These are phyloP conservation scores for Chlorodrepanis virens DNA, from an alignment of 2,113 vertebrate species.

Conservation along the genomic window DNA sequence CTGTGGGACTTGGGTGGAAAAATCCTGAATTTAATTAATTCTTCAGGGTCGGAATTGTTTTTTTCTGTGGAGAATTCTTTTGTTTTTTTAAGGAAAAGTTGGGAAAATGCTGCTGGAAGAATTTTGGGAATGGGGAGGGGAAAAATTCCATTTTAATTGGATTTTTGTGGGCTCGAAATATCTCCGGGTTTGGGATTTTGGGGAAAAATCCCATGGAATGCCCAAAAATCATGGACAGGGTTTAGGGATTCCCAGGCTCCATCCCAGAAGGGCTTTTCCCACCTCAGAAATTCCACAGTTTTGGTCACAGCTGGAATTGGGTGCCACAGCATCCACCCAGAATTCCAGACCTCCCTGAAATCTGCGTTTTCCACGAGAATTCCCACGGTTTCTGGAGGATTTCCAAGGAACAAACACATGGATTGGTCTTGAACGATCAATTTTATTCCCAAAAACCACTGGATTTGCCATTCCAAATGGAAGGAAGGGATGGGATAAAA, in stretches of 20 bases:
- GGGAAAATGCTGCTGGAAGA: neutral
- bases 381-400: fast-evolving
- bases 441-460: neutral
- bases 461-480: neutral
- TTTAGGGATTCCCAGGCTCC: neutral
- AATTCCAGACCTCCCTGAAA: neutral
- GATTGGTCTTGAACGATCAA: neutral
- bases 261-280: neutral
- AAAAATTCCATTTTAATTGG: neutral
- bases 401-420: no score
- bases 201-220: neutral
- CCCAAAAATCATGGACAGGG: neutral
- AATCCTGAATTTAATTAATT: neutral
- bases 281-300: neutral
- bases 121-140: no score
- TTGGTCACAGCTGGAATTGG: fast-evolving
- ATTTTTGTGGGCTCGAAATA: neutral
- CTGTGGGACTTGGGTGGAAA: neutral
- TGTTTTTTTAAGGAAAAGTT: neutral
- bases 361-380: neutral
- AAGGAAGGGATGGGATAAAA: fast-evolving
- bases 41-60: fast-evolving
- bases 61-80: neutral
- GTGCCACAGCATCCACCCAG: fast-evolving
- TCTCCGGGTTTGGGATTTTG: neutral